Evolutionary conservation across 2,888 invertebrate genomes (phyloP).

Genomic region (Dolomedes plantarius): DNA sequence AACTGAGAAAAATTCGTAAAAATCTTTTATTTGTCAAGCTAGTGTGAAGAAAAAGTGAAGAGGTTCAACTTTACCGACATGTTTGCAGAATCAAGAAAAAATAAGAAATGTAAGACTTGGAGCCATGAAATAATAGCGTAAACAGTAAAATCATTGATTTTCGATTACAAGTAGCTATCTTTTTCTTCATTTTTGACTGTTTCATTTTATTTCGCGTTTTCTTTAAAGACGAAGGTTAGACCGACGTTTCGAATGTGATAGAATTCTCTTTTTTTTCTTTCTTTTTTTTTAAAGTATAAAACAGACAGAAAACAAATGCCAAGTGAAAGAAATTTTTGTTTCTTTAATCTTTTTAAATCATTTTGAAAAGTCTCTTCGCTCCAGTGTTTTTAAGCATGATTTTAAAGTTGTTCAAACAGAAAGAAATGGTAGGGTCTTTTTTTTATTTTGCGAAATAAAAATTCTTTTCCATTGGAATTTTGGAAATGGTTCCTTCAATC

Average conservation of each 20-base stretch:
- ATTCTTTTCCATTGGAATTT: too few species aligned
- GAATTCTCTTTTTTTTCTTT: neutral
- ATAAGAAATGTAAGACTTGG: conserved; percentile 17
- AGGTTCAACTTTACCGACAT: conserved; percentile 24
- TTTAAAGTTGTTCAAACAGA: too few species aligned
- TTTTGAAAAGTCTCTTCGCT: conserved; percentile 20
- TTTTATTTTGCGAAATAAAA: too few species aligned
- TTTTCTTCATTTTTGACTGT: conserved; percentile 21
- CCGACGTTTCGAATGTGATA: neutral
- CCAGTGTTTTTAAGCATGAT: too few species aligned
- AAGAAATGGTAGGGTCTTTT: too few species aligned
- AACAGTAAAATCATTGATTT: conserved; percentile 64
- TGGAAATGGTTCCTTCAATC: too few species aligned
- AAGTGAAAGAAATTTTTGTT: conserved; percentile 1
- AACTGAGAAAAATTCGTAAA: too few species aligned
- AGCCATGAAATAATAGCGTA: conserved; percentile 61
- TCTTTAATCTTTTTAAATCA: conserved; percentile 44
- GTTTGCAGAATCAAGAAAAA: conserved; percentile 19
- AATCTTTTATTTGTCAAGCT: too few species aligned
- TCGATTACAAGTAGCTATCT: conserved; percentile 62
- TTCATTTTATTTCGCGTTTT: conserved; percentile 7
- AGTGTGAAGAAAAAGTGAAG: neutral
- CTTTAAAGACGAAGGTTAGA: conserved; percentile 23
- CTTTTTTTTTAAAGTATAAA: conserved; percentile 7
- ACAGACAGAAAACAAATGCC: conserved; percentile 31